Conservation (phyloP, 2,113 vertebrate species). For the Amia ocellicauda region DNA sequence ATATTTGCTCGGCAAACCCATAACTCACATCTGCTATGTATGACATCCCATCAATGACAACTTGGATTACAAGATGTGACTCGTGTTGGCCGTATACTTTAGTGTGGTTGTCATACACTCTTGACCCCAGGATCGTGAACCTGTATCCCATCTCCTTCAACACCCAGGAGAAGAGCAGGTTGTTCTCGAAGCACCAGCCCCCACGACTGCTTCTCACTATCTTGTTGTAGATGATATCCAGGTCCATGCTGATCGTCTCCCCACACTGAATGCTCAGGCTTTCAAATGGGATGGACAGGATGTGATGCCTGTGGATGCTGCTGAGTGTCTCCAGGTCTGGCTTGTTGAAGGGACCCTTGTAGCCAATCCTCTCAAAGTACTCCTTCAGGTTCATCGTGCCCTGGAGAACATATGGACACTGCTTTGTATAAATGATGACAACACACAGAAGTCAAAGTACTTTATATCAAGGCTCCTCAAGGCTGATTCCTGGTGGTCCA, state of each 20-base stretch:
- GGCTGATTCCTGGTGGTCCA: too few species aligned
- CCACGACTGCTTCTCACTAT: conserved; percentile 68
- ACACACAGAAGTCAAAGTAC: too few species aligned
- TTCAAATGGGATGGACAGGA: conserved; percentile 73
- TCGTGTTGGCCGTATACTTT: conserved; percentile 31
- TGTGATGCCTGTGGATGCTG: conserved; percentile 64
- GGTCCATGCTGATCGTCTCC: conserved; percentile 56
- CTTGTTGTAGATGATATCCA: conserved; percentile 65
- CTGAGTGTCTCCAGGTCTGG: conserved; percentile 67
- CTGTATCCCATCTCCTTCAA: conserved; percentile 73
- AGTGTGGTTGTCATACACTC: conserved; percentile 42
- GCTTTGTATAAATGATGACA: too few species aligned
- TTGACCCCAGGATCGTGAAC: conserved; percentile 48
- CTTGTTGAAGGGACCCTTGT: conserved; percentile 49
- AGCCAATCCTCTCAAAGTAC: conserved; percentile 81
- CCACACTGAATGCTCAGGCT: conserved; percentile 82
- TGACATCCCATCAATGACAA: conserved; percentile 55
- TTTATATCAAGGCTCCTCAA: too few species aligned
- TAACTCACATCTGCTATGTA: conserved; percentile 77
- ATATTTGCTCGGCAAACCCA: conserved; percentile 69
- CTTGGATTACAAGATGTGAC: conserved; percentile 54
- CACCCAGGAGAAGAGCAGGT: conserved; percentile 75
- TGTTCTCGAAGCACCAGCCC: conserved; percentile 85
- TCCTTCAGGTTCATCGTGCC: conserved; percentile 69
- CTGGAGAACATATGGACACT: conserved; percentile 28